phyloP scores from a whole-genome alignment of 2,113 vertebrate genomes.

The Arothron firmamentum region DNA sequence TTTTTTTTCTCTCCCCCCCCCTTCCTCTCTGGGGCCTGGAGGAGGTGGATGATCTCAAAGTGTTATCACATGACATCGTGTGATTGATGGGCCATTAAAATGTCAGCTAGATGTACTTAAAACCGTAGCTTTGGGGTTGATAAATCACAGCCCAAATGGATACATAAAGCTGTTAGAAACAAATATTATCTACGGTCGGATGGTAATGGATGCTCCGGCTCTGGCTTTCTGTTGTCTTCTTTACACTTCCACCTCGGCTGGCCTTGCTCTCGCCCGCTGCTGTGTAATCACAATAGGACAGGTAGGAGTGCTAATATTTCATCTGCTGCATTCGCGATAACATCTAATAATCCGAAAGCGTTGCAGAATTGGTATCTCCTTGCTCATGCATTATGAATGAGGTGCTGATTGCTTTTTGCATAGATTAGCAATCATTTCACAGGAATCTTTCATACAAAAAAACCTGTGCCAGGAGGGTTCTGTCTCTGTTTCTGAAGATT shows the following conservation, averaged over 20 bases:
- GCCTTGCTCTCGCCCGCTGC: constrained; percentile 32
- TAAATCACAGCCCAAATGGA: constrained; percentile 69
- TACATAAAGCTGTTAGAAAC: constrained; percentile 68
- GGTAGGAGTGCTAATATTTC: constrained; percentile 79
- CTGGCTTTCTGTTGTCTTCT: constrained; percentile 49
- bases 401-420: constrained; percentile 80
- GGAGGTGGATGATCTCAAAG: constrained; percentile 62
- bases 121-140: constrained; percentile 66
- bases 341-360: constrained; percentile 80
- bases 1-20: neutral
- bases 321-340: constrained; percentile 74
- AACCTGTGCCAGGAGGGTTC: constrained; percentile 68
- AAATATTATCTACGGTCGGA: constrained; percentile 63
- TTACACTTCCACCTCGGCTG: constrained; percentile 13
- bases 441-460: constrained; percentile 68
- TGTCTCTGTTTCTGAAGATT: constrained; percentile 63
- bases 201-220: constrained; percentile 58
- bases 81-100: constrained; percentile 72
- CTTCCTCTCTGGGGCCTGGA: constrained; percentile 23
- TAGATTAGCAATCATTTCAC: constrained; percentile 84
- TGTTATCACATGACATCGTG: constrained; percentile 63
- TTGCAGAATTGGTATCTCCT: constrained; percentile 77
- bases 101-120: constrained; percentile 69
- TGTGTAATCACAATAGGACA: constrained; percentile 73
- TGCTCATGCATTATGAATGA: constrained; percentile 82